phyloP scores from a whole-genome alignment of 2,113 vertebrate species.

The Rhinoptilus africanus region DNA sequence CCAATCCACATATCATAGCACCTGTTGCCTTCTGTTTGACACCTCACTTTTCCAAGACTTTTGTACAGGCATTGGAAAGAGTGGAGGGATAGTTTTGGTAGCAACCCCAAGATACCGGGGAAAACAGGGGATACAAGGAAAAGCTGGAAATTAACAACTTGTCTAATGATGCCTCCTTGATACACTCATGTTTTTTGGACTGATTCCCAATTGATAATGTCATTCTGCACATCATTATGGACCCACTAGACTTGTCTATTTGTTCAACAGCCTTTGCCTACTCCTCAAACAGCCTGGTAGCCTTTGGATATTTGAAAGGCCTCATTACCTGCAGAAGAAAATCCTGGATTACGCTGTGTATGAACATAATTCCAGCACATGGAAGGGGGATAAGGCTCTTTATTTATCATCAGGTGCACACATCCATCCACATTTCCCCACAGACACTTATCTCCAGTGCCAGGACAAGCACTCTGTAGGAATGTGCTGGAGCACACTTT shows the following conservation, averaged over 20 bases:
- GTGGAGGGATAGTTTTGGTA: neutral
- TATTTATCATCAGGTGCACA: neutral
- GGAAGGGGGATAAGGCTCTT: neutral
- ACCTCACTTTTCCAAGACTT: neutral
- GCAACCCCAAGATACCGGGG: neutral
- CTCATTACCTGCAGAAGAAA: neutral
- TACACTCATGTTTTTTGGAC: neutral
- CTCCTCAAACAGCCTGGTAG: neutral
- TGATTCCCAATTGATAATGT: neutral
- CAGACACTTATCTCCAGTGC: neutral
- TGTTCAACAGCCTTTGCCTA: neutral
- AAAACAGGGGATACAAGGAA: neutral
- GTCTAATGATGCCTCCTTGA: neutral
- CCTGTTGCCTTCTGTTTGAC: neutral
- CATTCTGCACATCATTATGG: neutral
- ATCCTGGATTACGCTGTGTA: neutral
- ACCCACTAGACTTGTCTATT: neutral
- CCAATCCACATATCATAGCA: accelerated
- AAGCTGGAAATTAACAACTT: neutral
- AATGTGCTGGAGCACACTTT: neutral
- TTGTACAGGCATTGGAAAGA: neutral
- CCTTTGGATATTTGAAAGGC: neutral
- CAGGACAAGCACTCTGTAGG: neutral
- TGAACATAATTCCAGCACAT: neutral
- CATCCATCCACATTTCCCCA: neutral